These are phyloP conservation scores for Xanthia togata DNA, from an alignment of 2,888 invertebrate species.

Conservation along the genomic window DNA sequence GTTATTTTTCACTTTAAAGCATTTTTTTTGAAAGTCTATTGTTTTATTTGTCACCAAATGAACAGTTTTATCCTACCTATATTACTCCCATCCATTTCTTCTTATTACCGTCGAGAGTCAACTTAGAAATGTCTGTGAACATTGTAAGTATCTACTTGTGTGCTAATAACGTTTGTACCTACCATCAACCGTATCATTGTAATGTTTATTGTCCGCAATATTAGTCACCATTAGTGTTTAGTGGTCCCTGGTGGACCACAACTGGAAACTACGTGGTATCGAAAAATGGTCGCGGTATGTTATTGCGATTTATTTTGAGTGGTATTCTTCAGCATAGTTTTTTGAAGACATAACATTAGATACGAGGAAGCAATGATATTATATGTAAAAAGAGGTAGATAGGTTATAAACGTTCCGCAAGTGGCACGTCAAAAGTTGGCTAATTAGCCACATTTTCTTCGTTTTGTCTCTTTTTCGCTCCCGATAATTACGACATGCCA, in stretches of 20 bases:
- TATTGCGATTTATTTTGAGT: neutral
- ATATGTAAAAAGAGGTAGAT: no score
- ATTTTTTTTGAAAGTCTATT: no score
- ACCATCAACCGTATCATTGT: neutral
- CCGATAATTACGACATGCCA: no score
- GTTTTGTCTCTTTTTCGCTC: no score
- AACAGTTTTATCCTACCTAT: neutral
- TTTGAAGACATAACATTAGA: no score
- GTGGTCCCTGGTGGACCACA: neutral
- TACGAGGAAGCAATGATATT: no score
- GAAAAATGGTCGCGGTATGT: neutral
- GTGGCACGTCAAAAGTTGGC: no score
- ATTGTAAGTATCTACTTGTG: slow-evolving; percentile 23
- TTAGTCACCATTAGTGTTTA: neutral
- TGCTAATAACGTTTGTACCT: slow-evolving; percentile 25
- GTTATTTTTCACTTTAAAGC: no score
- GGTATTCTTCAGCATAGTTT: no score
- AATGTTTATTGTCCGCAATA: neutral
- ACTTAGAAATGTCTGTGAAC: neutral
- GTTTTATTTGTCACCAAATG: neutral
- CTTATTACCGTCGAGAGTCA: slow-evolving; percentile 8
- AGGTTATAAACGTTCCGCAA: no score
- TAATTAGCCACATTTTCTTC: no score
- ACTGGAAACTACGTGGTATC: neutral
- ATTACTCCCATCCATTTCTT: neutral